A percentile compares a stretch with the other conserved stretches of the same genome.
Conservation (phyloP, 1,140 invertebrate genomes). For the Trachymyrmex septentrionalis region DNA sequence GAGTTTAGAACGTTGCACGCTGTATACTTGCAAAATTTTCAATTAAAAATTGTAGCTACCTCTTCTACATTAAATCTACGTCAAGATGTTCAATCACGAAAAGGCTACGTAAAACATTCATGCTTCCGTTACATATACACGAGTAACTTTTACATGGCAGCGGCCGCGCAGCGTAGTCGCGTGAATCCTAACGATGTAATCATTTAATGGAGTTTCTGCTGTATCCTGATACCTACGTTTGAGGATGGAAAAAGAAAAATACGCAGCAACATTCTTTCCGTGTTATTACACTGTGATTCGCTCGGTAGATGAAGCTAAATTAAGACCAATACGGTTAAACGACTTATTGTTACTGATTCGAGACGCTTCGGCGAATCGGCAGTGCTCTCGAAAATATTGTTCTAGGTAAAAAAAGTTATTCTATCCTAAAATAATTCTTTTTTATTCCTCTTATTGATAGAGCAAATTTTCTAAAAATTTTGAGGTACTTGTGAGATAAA, state of each 20-base stretch:
- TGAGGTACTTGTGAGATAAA: not conserved
- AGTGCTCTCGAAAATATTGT: constrained; percentile 22
- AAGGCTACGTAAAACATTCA: constrained; percentile 57
- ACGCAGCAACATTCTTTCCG: constrained; percentile 38
- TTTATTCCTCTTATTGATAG: not conserved
- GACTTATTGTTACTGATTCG: constrained; percentile 44
- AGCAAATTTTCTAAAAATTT: constrained; percentile 6
- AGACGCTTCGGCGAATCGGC: constrained; percentile 5
- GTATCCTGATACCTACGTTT: constrained; percentile 19
- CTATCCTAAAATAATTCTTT: not conserved
- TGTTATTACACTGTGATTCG: constrained; percentile 63
- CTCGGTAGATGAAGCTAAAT: constrained; percentile 46
- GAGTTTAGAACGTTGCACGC: not conserved
- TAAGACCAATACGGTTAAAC: constrained; percentile 14
- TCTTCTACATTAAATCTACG: constrained; percentile 16
- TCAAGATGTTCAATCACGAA: constrained; percentile 63
- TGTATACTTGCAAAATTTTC: not conserved
- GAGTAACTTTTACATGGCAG: constrained; percentile 31
- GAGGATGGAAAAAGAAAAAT: constrained; percentile 48
- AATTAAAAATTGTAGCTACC: constrained; percentile 23
- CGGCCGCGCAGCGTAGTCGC: constrained; percentile 1
- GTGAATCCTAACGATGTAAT: constrained; percentile 67
- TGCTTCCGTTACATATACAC: not conserved
- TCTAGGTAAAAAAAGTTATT: constrained; percentile 21
- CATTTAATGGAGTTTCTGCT: constrained; percentile 68